phyloP scores from a whole-genome alignment of 35 echinoderm and acorn worm genomes.

The Lytechinus pictus region DNA sequence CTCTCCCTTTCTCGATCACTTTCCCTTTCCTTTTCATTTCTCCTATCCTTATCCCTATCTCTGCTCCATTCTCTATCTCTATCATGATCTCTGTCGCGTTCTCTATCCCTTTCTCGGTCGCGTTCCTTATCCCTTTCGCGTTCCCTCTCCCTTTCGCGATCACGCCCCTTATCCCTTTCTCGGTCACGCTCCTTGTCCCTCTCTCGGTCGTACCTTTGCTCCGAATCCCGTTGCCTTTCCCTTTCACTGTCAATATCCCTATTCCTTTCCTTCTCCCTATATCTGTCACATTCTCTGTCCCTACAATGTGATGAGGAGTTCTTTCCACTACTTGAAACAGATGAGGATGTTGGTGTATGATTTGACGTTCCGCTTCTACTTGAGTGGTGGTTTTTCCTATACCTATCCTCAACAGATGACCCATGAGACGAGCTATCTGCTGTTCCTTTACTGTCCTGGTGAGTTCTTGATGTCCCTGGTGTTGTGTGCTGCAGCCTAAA shows the following conservation, averaged over 20 bases:
- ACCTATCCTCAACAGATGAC: conserved; percentile 32
- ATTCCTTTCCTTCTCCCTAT: conserved; percentile 2
- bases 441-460: conserved; percentile 23
- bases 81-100: background rate
- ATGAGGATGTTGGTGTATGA: conserved; percentile 34
- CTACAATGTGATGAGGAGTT: conserved; percentile 14
- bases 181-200: background rate
- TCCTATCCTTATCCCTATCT: background rate
- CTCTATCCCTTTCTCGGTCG: background rate
- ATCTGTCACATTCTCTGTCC: conserved; percentile 7
- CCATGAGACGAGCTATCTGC: background rate
- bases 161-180: background rate
- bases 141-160: background rate
- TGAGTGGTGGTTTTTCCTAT: conserved; percentile 11
- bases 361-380: background rate
- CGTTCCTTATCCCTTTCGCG: background rate
- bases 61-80: background rate
- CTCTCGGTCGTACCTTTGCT: background rate
- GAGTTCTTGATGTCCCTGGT: conserved; percentile 50
- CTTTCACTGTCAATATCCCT: background rate
- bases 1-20: background rate
- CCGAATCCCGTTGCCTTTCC: background rate
- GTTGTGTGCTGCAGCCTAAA: conserved; percentile 62
- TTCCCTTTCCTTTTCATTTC: background rate
- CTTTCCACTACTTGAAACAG: conserved; percentile 40